Evolutionary conservation across 2,113 vertebrate species (phyloP).

Genomic region (Anarhynchus alexandrinus): DNA sequence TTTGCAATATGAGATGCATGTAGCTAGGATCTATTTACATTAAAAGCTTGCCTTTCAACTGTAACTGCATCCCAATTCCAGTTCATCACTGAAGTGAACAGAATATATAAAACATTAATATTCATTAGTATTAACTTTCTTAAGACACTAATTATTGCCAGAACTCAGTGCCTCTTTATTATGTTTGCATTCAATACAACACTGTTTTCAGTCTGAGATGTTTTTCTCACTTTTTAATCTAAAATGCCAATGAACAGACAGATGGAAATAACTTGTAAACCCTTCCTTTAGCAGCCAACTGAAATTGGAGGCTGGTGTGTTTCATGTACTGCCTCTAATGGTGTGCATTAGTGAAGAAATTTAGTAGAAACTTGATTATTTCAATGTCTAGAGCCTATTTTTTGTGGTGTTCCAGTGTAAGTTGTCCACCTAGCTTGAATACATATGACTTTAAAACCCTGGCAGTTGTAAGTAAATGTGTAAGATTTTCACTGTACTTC

Average conservation of each 20-base stretch:
- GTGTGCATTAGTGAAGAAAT: background rate
- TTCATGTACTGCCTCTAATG: background rate
- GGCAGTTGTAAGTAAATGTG: fast-evolving
- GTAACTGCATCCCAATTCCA: background rate
- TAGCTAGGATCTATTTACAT: background rate
- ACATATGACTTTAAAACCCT: background rate
- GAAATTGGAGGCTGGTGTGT: background rate
- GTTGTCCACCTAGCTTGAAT: background rate
- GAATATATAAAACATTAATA: background rate
- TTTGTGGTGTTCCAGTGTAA: background rate
- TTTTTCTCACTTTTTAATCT: background rate
- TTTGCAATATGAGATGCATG: background rate
- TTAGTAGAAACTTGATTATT: background rate
- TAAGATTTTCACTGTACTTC: background rate
- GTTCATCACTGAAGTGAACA: background rate
- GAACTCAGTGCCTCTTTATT: background rate
- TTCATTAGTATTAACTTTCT: background rate
- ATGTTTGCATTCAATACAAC: background rate
- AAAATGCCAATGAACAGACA: background rate
- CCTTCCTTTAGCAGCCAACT: background rate
- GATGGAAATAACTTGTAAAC: background rate
- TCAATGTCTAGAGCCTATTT: background rate
- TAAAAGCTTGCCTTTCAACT: background rate
- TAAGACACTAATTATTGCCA: background rate
- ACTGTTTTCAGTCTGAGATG: background rate